A percentile compares a stretch with the other conserved stretches of the same genome.
Conservation (phyloP, 1,140 invertebrate genomes). For the Leptopilina clavipes region DNA sequence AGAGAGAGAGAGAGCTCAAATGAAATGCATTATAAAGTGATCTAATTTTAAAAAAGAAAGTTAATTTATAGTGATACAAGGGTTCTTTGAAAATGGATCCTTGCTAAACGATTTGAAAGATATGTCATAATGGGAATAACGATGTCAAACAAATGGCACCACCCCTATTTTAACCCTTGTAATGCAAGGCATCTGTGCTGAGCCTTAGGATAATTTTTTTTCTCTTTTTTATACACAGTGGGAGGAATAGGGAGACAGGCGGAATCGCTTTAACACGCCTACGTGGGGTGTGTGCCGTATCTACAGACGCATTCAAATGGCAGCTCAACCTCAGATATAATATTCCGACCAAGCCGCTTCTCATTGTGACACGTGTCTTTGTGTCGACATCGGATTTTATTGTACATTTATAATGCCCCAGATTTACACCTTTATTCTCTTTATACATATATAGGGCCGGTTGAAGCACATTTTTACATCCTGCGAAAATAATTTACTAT, state of each 20-base stretch:
- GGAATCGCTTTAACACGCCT: slow-evolving; percentile 70
- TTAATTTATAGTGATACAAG: slow-evolving; percentile 7
- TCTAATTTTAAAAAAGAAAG: neutral
- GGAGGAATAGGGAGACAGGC: slow-evolving; percentile 49
- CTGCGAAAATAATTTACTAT: no score
- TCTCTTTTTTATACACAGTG: slow-evolving; percentile 48
- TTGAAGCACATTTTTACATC: neutral
- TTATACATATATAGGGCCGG: no score
- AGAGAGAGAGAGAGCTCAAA: no score
- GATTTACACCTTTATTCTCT: slow-evolving; percentile 33
- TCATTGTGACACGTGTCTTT: slow-evolving; percentile 60
- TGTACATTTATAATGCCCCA: slow-evolving; percentile 21
- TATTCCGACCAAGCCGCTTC: slow-evolving; percentile 60
- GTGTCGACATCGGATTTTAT: slow-evolving; percentile 33
- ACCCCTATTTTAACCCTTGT: slow-evolving; percentile 64
- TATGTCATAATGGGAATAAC: slow-evolving; percentile 65
- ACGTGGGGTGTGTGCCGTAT: slow-evolving; percentile 59
- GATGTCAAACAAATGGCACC: slow-evolving; percentile 68
- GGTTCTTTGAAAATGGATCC: slow-evolving; percentile 20
- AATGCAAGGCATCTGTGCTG: slow-evolving; percentile 60
- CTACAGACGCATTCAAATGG: slow-evolving; percentile 55
- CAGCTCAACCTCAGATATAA: slow-evolving; percentile 62
- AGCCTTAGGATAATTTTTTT: slow-evolving; percentile 65
- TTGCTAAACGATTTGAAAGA: slow-evolving; percentile 50
- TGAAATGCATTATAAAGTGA: slow-evolving; percentile 44